Evolutionary conservation across 2,888 invertebrate species (phyloP), one percentile per base, ranked within the genome.

Genomic region (Phyto melanocephala): DNA sequence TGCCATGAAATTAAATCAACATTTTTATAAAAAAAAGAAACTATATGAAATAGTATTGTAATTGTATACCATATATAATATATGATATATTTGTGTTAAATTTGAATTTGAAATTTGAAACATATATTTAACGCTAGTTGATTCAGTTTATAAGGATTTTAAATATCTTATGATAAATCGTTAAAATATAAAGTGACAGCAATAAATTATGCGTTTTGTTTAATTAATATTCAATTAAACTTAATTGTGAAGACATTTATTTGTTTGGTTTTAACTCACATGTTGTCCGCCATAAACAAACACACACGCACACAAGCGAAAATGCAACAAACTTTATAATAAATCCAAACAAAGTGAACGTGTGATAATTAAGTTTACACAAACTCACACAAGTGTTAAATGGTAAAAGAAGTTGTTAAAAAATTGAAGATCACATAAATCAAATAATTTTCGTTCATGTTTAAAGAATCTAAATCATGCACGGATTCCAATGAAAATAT

Each of bases 141-240:
- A 67, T 37, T 35, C 17, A 40, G 56, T 56, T 37, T 37, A 47
- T 45, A 75, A 42, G 70, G 62, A 42, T 37, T n/a, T 63, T 42
- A 63, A 62, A 45, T 24, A 47, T 11, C 17, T 2, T 24, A 52
- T 37, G 70, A 70, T 62, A 54, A 37, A 70, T 70, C 52, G 62
- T 70, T 77, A 63, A 62, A 62, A 62, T 62, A 13, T 17, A 24
- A 70, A 62, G 15, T 70, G 54, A 10, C 68, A 45, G 52, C 54
- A 17, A 81, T 81, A 81, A 81, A 77, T 77, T 77, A 81, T 72
- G 76, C 76, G 50, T 62, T 81, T 70, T 58, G 71, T 79, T 82
- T 82, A 71, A 79, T 75, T 82, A 79, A 67, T 68, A 75, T 79
- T 82, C 58, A 79, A 75, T 82, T 78, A 75, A 75, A 79, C 20